Percentiles rank a stretch among this genome's conserved stretches.
Evolutionary conservation across 1,140 invertebrate genomes (phyloP).

Genomic region (Lamellibrachia luymesi): DNA sequence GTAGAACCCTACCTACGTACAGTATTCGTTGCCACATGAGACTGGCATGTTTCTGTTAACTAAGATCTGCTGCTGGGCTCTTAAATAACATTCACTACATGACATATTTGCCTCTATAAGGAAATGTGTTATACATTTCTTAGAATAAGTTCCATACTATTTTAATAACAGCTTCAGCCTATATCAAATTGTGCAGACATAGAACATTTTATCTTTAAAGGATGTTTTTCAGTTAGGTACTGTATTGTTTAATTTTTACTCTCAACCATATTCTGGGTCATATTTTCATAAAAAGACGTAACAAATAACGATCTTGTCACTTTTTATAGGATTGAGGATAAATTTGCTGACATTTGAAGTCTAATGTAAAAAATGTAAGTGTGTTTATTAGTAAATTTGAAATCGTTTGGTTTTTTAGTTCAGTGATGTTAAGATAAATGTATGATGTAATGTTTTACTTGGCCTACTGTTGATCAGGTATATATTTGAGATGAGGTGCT

Average conservation of each 20-base stretch:
- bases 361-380: no score
- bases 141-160: background rate
- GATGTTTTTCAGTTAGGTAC: background rate
- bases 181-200: background rate
- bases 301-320: background rate
- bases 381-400: no score
- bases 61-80: background rate
- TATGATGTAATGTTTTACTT: no score
- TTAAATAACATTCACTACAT: background rate
- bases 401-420: no score
- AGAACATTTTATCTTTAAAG: background rate
- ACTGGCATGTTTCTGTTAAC: background rate
- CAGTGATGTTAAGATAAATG: no score
- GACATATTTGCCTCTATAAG: background rate
- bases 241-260: background rate
- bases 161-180: background rate
- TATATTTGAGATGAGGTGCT: no score
- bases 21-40: background rate
- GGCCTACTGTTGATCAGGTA: no score
- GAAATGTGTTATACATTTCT: background rate
- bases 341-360: no score
- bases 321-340: no score
- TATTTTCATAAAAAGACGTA: background rate
- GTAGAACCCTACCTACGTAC: background rate
- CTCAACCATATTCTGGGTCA: background rate